These are phyloP conservation scores for Lagopus muta DNA, from an alignment of 2,113 vertebrate genomes.

Conservation along the genomic window DNA sequence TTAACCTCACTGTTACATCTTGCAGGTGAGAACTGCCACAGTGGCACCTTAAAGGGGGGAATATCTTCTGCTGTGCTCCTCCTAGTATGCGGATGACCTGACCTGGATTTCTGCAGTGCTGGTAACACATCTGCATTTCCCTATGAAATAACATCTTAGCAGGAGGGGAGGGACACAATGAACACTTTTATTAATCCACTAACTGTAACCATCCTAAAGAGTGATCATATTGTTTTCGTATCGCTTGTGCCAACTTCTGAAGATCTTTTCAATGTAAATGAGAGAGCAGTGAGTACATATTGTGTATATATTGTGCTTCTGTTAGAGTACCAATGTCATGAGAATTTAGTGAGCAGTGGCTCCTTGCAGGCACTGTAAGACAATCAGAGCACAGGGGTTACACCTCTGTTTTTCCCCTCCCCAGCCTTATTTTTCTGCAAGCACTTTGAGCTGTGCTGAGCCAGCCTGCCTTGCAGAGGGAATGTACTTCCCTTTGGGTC, in stretches of 20 bases:
- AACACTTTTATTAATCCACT: not conserved
- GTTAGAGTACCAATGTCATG: not conserved
- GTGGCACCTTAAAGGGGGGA: not conserved
- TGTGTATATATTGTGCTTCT: not conserved
- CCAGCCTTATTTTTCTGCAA: not conserved
- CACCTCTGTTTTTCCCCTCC: not conserved
- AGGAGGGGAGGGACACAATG: too few species aligned
- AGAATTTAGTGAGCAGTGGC: not conserved
- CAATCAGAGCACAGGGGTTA: not conserved
- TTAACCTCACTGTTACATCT: not conserved
- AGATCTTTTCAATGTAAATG: not conserved
- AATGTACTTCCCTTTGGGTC: not conserved
- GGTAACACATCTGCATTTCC: not conserved
- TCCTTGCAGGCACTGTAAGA: not conserved
- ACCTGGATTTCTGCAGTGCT: not conserved
- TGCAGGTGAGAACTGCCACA: not conserved
- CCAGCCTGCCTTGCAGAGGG: not conserved
- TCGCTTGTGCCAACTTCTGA: not conserved
- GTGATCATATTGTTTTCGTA: not conserved
- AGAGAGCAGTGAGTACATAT: fast-evolving
- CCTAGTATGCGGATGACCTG: not conserved
- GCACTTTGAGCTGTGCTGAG: not conserved
- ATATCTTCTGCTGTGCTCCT: not conserved
- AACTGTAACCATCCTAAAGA: too few species aligned
- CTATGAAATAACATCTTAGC: not conserved